Evolutionary conservation across 2,113 vertebrate species (phyloP), one percentile per base, ranked within the genome.

Genomic region (Talpa occidentalis): DNA sequence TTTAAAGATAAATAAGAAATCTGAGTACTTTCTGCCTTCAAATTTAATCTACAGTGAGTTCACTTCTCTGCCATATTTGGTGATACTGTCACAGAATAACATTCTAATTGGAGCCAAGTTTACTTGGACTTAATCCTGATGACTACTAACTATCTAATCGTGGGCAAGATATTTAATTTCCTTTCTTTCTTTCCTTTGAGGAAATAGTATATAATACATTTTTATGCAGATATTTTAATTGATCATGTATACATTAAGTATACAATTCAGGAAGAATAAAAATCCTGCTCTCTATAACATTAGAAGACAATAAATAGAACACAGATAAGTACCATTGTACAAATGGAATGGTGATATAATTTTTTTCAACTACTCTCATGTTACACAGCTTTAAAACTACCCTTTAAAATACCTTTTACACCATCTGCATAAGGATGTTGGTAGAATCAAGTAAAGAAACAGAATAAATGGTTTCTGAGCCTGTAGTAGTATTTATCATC

Each of bases 221-320:
- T 52, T 56, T 76, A 91, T 81, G n/a, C 7, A 85, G 44, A 52
- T 78, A 10, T 93, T 85, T 85, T 76, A 69, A 54, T 91, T 95
- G 93, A 91, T 96, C 92, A 35, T 37, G 82, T 69, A 56, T 28
- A 64, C 64, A 37, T 67, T 88, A 70, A 62, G 84, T 47, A 84
- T 14, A 66, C 8, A 67, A 72, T 56, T 90, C 88, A 82, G 85
- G 40, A 83, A 47, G 40, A 90, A 54, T 67, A 84, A 95, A 88
- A 85, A 56, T 26, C 5, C 47, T 82, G 82, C 47, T 88, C 37
- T 88, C 40, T 72, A 88, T 15, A 89, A 77, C n/a, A 74, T 15
- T 10, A 21, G 35, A 69, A 92, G 62, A 85, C 64, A 77, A 28
- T 60, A 59, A 66, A 77, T 10, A 76, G 74, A 72, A 88, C 26